These are phyloP conservation scores for Macropis europaea DNA, from an alignment of 2,888 invertebrate species.

Conservation along the genomic window DNA sequence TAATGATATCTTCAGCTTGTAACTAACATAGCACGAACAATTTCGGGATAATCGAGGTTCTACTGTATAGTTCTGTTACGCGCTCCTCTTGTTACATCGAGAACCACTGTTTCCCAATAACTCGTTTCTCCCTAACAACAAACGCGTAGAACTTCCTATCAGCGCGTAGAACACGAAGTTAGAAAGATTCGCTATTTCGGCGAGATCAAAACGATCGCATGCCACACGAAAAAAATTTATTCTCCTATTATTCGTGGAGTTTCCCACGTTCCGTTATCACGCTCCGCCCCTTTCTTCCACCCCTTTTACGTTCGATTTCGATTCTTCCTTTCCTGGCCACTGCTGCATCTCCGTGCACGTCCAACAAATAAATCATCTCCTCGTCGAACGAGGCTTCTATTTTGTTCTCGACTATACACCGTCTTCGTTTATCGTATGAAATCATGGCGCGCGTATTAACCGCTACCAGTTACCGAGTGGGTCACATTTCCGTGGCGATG, in stretches of 20 bases:
- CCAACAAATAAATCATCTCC: background rate
- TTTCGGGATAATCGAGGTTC: no score
- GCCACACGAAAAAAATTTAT: constrained; percentile 9
- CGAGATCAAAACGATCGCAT: background rate
- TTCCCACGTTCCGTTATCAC: background rate
- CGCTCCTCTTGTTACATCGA: no score
- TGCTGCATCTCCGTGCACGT: background rate
- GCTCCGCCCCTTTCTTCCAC: background rate
- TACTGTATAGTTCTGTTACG: no score
- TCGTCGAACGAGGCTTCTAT: background rate
- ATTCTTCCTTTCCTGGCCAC: constrained; percentile 1
- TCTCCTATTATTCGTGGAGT: background rate
- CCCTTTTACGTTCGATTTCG: background rate
- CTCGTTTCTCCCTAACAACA: background rate
- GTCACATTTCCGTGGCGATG: constrained; percentile 33
- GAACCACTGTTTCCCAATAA: background rate
- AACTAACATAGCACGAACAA: no score
- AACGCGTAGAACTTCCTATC: background rate
- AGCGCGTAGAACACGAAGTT: no score
- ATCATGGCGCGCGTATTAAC: constrained; percentile 17
- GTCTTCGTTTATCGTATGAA: background rate
- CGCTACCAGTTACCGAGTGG: constrained; percentile 13
- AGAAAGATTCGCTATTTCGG: background rate
- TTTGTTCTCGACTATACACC: background rate
- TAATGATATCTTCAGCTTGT: no score